Evolutionary conservation across 2,113 vertebrate genomes (phyloP).

Genomic region (Pimephales promelas): DNA sequence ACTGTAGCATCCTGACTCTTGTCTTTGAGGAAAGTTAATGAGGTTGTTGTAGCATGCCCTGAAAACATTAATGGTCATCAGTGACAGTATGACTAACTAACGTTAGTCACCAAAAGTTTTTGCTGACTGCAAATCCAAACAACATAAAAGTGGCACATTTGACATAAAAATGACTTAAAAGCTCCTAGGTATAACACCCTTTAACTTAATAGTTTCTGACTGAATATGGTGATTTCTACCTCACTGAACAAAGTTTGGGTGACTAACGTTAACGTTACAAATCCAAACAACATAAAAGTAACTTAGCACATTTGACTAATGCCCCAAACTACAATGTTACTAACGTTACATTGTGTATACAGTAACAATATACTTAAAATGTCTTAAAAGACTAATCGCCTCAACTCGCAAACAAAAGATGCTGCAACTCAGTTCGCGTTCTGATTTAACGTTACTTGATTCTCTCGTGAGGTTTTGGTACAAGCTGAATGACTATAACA

Average conservation of each 20-base stretch:
- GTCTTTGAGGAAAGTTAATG: conserved; percentile 25
- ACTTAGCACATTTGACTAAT: background rate
- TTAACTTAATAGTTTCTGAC: background rate
- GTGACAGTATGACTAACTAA: background rate
- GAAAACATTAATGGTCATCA: conserved; percentile 1
- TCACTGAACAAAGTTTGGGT: background rate
- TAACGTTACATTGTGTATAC: background rate
- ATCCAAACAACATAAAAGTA: background rate
- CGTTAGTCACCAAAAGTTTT: background rate
- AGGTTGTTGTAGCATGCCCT: conserved; percentile 1
- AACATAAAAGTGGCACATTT: background rate
- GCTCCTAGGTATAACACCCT: background rate
- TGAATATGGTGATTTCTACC: conserved; percentile 21
- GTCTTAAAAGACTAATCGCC: background rate
- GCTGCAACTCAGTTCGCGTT: background rate
- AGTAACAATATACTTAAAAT: background rate
- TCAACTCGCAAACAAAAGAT: background rate
- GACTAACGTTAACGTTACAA: too few relatives aligned
- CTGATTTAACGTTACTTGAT: background rate
- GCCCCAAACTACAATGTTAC: background rate
- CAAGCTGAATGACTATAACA: background rate
- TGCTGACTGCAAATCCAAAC: background rate
- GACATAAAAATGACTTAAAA: background rate
- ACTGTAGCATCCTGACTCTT: conserved; percentile 2
- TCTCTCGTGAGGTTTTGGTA: background rate